Base-by-base conservation (phyloP, 1,140 invertebrate species). In the Sycobia sp. region DNA sequence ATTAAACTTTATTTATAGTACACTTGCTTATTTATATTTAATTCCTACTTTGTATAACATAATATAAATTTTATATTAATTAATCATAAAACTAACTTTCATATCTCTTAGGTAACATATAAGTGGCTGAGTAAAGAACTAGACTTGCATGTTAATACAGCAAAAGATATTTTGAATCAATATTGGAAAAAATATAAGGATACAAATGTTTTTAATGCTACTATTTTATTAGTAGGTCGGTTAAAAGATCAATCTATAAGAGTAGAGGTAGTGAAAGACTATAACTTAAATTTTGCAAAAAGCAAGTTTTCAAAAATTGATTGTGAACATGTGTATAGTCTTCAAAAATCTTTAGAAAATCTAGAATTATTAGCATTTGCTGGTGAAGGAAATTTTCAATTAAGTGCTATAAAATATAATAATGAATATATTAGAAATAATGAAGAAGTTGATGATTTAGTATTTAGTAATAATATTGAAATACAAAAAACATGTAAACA, bases 81-180 rank as follows among this genome's bases (percentile, higher is more conserved):
- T 9, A 23, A 58, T 36, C 36, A 41, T 41, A 20, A 59, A 32
- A 25, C 49, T 44, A 47, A 67, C 25, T 38, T 22, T 43, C 44
- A 51, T 59, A 46, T 58, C 60, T 70, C 67, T 51, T 56, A 81
- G 78, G 75, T 82, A 8, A 81, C 80, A 0, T 82, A 82, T 41
- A 81, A 81, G 71, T 81, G 79, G 78, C 44, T 82, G 16, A 82
- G 80, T 36, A 79, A 79, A 61, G 71, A 79, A 32, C 44, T 81
- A 0, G 71, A 76, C 59, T 51, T 82, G 39, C 79, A 82, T 49
- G 76, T 81, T 7, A 81, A 82, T 60, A 4, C 72, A n/a, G 74
- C 80, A 11, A 82, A 82, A 39, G 65, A 76, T 47, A 72, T 81
- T 43, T 61, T 82, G 22, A 69, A 71, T 67, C 62, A 73, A 55